phyloP scores from a whole-genome alignment of 2,888 invertebrate species.

The Odontothrips loti region DNA sequence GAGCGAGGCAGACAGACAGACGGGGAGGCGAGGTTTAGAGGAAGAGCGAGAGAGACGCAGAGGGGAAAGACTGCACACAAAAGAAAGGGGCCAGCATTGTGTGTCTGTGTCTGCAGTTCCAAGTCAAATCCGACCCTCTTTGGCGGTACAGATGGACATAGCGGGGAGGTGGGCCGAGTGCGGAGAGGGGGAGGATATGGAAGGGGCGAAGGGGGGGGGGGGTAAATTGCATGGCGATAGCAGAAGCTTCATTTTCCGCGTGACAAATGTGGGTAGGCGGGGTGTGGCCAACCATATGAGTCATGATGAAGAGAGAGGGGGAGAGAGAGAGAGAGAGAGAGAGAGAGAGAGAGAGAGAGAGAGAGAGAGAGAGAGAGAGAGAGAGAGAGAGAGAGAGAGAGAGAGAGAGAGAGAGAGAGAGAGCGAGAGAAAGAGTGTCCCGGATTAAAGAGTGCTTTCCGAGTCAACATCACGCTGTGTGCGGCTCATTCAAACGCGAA shows the following conservation, averaged over 20 bases:
- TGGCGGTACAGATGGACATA: too few relatives aligned
- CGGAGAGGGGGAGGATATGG: background rate
- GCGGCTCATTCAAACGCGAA: conserved; percentile 1
- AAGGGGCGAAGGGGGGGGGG: background rate
- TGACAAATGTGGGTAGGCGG: background rate
- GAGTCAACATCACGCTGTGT: background rate
- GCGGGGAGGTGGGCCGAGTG: background rate
- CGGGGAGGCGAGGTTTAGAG: background rate
- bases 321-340: conserved; percentile 7
- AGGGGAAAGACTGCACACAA: background rate
- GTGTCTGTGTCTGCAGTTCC: too few relatives aligned
- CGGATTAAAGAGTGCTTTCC: background rate
- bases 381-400: conserved; percentile 30
- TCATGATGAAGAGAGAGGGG: too few relatives aligned
- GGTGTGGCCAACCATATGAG: too few relatives aligned
- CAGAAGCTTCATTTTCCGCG: background rate
- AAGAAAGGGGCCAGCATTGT: too few relatives aligned
- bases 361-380: conserved; percentile 29
- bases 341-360: conserved; percentile 31
- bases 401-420: conserved; percentile 31
- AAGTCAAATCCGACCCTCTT: too few relatives aligned
- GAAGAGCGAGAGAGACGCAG: background rate
- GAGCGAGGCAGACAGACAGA: background rate
- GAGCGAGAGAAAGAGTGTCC: background rate
- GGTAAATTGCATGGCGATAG: background rate